phyloP scores from a whole-genome alignment of 2,797 vertebrate genomes.

The Enteromius treurensis region DNA sequence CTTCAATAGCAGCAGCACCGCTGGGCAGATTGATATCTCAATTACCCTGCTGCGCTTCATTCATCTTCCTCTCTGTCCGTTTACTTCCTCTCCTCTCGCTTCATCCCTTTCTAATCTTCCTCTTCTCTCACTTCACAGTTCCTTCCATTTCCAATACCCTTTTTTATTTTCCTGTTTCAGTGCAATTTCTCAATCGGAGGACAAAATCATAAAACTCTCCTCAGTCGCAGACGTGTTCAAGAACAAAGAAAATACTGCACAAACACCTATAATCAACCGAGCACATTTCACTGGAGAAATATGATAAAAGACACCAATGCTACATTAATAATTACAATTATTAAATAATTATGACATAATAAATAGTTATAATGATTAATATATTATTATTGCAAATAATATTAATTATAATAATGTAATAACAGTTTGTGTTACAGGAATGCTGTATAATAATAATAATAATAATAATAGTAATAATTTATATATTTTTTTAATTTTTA shows the following conservation, averaged over 20 bases:
- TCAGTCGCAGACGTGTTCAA: constrained; percentile 5
- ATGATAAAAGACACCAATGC: background rate
- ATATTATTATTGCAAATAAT: background rate
- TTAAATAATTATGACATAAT: background rate
- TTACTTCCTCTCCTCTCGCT: constrained; percentile 48
- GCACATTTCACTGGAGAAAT: background rate
- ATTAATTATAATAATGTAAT: background rate
- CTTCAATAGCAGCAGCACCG: constrained; percentile 27
- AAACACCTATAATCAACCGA: background rate
- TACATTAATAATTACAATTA: background rate
- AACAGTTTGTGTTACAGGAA: background rate
- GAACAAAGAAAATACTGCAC: background rate
- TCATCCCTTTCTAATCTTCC: constrained; percentile 27
- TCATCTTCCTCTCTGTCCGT: constrained; percentile 41
- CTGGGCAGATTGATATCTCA: constrained; percentile 53
- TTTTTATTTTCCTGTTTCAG: constrained; percentile 34
- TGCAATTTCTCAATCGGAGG: constrained; percentile 20
- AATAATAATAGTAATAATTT: background rate
- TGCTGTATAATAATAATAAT: background rate
- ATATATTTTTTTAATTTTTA: no score
- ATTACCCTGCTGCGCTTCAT: constrained; percentile 42
- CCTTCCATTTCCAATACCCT: constrained; percentile 1
- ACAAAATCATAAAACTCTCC: background rate
- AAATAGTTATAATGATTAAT: background rate
- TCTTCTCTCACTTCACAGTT: constrained; percentile 29